Evolutionary conservation across 1,140 invertebrate genomes (phyloP).

Genomic region (Coboldia fuscipes): DNA sequence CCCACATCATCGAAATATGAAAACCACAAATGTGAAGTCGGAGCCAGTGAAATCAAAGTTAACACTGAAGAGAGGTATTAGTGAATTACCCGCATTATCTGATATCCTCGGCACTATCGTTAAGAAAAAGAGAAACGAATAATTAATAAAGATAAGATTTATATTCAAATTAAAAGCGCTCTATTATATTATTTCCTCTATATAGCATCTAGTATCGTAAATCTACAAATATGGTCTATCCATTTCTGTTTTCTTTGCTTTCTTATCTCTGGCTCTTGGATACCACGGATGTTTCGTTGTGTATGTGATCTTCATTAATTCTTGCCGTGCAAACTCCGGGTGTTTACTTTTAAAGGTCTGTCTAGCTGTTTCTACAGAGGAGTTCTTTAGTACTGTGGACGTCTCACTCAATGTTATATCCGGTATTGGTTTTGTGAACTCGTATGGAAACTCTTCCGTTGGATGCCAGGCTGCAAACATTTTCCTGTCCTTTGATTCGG

Average conservation of each 20-base stretch:
- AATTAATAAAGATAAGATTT: neutral
- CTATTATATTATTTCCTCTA: too few species aligned
- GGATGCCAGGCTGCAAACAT: conserved; percentile 76
- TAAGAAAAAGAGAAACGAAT: conserved; percentile 32
- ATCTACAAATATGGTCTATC: conserved; percentile 52
- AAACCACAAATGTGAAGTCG: conserved; percentile 34
- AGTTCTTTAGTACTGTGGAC: conserved; percentile 36
- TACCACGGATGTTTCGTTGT: conserved; percentile 69
- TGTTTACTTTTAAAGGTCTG: conserved; percentile 41
- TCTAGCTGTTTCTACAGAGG: conserved; percentile 31
- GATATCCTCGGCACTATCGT: conserved; percentile 52
- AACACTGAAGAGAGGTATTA: too few species aligned
- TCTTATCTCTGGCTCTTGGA: conserved; percentile 38
- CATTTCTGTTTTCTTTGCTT: conserved; percentile 37
- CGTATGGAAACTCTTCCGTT: conserved; percentile 60
- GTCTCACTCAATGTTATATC: conserved; percentile 14
- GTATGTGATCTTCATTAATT: conserved; percentile 49
- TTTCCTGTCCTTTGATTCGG: conserved; percentile 44
- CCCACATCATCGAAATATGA: conserved; percentile 84
- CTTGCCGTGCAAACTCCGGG: conserved; percentile 32
- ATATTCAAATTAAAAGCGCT: neutral
- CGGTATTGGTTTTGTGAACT: conserved; percentile 53
- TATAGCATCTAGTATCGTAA: too few species aligned
- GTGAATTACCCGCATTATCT: conserved; percentile 52
- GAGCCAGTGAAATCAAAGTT: too few species aligned